Evolutionary conservation across 2,797 vertebrate genomes (phyloP).

Genomic region (Chaetodon trifasciatus): DNA sequence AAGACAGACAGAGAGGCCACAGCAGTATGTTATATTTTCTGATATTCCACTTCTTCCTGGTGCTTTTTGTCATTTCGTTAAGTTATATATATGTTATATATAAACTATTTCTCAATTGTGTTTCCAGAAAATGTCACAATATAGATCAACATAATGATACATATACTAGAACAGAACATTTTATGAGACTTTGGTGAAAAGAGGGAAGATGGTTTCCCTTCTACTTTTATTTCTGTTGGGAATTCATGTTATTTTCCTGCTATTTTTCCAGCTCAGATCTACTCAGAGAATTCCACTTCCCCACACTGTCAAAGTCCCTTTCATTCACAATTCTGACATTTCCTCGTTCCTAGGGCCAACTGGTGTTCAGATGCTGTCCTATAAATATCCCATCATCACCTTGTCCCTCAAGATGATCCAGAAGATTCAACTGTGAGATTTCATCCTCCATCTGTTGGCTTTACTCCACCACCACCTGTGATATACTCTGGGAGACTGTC

Average conservation of each 20-base stretch:
- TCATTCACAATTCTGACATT: neutral
- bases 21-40: neutral
- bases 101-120: neutral
- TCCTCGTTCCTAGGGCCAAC: neutral
- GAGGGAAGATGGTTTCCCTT: neutral
- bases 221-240: neutral
- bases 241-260: too few species aligned
- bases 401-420: neutral
- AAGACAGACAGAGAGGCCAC: conserved; percentile 17
- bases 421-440: neutral
- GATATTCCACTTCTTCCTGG: neutral
- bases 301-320: neutral
- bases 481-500: neutral
- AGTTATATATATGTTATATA: neutral
- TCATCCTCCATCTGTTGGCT: neutral
- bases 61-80: neutral
- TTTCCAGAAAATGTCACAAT: neutral
- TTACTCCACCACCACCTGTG: neutral
- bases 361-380: neutral
- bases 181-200: neutral
- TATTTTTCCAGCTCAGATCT: too few species aligned
- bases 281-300: too few species aligned
- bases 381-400: neutral
- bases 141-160: neutral
- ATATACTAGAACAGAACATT: neutral